Percentiles rank a stretch among this genome's conserved stretches.
Evolutionary conservation across 2,888 invertebrate species (phyloP).

Genomic region (Leucophenga maculata): DNA sequence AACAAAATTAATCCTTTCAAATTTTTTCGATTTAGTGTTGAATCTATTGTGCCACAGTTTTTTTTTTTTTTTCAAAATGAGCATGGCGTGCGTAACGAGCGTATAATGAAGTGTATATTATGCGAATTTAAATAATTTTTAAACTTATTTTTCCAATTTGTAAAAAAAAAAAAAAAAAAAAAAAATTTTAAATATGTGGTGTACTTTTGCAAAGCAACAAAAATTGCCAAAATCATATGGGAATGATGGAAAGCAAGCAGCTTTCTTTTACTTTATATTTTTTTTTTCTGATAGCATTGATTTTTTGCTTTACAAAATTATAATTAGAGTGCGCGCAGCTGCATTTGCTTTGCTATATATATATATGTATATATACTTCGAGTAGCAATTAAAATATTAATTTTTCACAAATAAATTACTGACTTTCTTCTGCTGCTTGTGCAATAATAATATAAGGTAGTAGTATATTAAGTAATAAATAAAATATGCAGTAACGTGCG

Average conservation of each 20-base stretch:
- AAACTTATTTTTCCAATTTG: not conserved
- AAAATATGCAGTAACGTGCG: not conserved
- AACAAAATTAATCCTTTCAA: too few species aligned
- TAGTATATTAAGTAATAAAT: not conserved
- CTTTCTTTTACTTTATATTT: not conserved
- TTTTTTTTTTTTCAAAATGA: constrained; percentile 11
- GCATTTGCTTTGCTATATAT: not conserved
- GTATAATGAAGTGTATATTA: too few species aligned
- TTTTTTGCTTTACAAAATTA: not conserved
- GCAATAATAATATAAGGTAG: not conserved
- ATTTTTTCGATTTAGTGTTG: constrained; percentile 39
- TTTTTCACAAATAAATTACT: constrained; percentile 52
- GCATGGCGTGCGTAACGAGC: too few species aligned
- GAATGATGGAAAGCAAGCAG: constrained; percentile 55
- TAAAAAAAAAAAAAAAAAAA: not conserved
- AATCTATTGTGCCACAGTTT: constrained; percentile 33
- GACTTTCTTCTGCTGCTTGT: constrained; percentile 52
- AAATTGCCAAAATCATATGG: constrained; percentile 41
- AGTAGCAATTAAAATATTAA: too few species aligned
- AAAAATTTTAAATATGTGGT: not conserved
- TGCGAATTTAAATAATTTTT: too few species aligned
- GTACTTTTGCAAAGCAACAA: constrained; percentile 10
- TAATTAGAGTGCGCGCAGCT: not conserved
- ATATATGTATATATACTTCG: not conserved
- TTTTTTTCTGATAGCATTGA: not conserved